Base-by-base conservation (phyloP, 2,888 invertebrate genomes). In the Trachelus tabidus region DNA sequence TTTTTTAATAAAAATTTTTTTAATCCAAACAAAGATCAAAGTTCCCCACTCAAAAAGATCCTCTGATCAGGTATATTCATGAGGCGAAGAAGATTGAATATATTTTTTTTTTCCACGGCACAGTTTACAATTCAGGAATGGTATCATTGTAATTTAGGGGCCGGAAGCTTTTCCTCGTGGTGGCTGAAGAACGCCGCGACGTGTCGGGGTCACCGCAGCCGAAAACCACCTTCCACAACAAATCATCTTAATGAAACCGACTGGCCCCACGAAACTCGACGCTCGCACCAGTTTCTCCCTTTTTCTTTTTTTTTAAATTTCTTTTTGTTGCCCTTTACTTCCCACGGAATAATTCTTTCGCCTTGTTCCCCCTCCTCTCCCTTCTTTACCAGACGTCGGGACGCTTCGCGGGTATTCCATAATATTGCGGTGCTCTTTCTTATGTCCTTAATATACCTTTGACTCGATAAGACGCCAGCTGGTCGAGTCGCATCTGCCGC, bases 241-340 rank as follows among this genome's bases (percentile, higher is more conserved):
- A 78, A 76, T 78, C 78, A 78, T 78, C 78, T 68, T 78, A 78
- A 78, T 76, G 78, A 78, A 78, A 71, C 69, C 78, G 15, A 56
- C 69, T 69, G 69, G 69, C 75, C 68, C 56, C 9, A 56, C 56
- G 56, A 0, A 34, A 71, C 71, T 23, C 34, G 56, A 69, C 75
- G 76, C 68, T 33, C 30, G 74, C n/a, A 6, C 73, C 73, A 35
- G 12, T 12, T 12, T 9, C 56, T 1, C 37, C 12, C 12, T 12
- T 35, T 11, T 12, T 12, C 37, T 0, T 1, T 4, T 4, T 37
- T 12, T 37, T 68, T 76, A 35, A 23, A 23, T 76, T 12, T 33
- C 33, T 68, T 15, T 30, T 33, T 34, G 68, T 30, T 68, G 23
- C 76, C 76, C 68, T 56, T 56, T 56, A 34, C 34, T 35, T 76